phyloP scores from a whole-genome alignment of 2,113 vertebrate genomes.

The Sylvilagus bachmani region DNA sequence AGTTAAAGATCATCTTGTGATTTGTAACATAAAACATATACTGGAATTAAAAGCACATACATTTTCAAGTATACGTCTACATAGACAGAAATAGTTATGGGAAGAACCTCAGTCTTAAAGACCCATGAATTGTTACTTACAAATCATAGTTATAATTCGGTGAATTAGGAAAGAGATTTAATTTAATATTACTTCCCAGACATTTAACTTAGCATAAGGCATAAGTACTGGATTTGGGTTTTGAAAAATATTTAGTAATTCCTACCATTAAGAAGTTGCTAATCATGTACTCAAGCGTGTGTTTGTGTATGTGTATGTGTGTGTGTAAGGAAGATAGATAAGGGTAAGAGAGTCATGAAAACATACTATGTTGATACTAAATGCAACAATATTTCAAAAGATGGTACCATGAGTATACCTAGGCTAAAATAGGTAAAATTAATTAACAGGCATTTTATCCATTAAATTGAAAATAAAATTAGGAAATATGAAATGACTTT shows the following conservation, averaged over 20 bases:
- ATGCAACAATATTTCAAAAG: background rate
- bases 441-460: conserved; percentile 62
- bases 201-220: background rate
- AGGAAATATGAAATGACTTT: background rate
- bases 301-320: too few relatives aligned
- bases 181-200: background rate
- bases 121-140: conserved; percentile 58
- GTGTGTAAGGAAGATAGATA: background rate
- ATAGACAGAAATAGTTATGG: conserved; percentile 69
- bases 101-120: conserved; percentile 80
- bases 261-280: background rate
- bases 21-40: background rate
- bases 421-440: conserved; percentile 48
- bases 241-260: background rate
- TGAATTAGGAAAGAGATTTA: background rate
- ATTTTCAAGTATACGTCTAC: conserved; percentile 17
- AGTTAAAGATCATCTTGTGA: conserved; percentile 3
- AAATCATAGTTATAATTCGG: conserved; percentile 15
- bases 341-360: conserved; percentile 60
- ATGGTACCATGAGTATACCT: background rate
- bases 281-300: background rate
- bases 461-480: conserved; percentile 67
- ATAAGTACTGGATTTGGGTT: background rate
- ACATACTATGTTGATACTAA: conserved; percentile 48
- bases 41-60: background rate